Evolutionary conservation across 1,140 invertebrate species (phyloP).

Genomic region (Sinella curviseta): DNA sequence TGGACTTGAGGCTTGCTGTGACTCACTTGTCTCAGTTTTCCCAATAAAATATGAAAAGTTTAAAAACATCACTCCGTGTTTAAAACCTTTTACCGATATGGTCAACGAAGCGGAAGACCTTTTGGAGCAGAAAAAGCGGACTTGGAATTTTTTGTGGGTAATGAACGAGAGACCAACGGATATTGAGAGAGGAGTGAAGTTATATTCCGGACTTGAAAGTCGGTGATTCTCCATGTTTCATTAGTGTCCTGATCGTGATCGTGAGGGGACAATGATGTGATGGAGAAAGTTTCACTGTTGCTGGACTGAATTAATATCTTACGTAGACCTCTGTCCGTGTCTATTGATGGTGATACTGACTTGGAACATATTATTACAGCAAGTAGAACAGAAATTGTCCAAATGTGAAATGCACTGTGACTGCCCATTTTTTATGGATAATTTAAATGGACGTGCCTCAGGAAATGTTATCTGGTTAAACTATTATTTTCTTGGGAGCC

Average conservation of each 20-base stretch:
- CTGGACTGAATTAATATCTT: neutral
- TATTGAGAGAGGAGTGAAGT: neutral
- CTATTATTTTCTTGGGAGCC: too few relatives aligned
- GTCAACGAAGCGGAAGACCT: neutral
- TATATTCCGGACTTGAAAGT: neutral
- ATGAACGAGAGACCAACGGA: neutral
- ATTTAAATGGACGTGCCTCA: too few relatives aligned
- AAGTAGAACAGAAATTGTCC: too few relatives aligned
- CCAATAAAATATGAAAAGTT: conserved; percentile 11
- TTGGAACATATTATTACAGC: too few relatives aligned
- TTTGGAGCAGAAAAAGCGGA: neutral
- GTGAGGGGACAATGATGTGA: neutral
- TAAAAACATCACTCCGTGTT: neutral
- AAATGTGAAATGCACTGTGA: too few relatives aligned
- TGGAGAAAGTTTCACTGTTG: neutral
- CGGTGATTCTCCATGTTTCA: neutral
- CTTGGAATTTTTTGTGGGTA: neutral
- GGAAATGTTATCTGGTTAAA: too few relatives aligned
- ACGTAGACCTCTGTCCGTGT: neutral
- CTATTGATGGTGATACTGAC: neutral
- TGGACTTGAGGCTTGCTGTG: neutral
- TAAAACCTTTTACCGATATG: neutral
- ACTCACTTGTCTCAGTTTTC: neutral
- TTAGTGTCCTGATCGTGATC: neutral
- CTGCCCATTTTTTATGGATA: too few relatives aligned